Evolutionary conservation across 2,797 vertebrate genomes (phyloP).

Genomic region (Falco peregrinus): DNA sequence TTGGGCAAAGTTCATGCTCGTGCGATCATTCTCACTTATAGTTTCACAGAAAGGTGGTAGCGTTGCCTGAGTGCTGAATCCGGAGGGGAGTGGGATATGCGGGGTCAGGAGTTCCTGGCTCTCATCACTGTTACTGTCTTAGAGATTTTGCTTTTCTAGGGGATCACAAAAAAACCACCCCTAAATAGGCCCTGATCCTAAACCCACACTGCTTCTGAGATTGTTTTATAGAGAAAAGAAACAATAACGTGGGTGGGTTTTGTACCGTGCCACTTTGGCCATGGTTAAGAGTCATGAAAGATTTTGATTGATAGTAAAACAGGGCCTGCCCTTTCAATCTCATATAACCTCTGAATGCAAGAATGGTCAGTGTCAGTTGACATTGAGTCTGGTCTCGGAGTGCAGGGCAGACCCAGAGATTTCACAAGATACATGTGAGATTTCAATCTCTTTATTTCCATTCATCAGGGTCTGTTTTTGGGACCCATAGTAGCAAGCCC

Average conservation of each 20-base stretch:
- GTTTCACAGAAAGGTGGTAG: not conserved
- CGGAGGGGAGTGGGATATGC: not conserved
- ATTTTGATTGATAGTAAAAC: not conserved
- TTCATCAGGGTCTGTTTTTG: not conserved
- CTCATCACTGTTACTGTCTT: not conserved
- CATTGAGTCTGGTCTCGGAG: not conserved
- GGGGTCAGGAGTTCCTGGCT: not conserved
- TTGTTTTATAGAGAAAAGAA: conserved; percentile 8
- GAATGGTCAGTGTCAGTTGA: not conserved
- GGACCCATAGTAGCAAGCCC: not conserved
- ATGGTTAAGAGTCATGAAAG: not conserved
- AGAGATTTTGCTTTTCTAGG: not conserved
- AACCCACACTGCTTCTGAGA: not conserved
- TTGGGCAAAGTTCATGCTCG: conserved; percentile 3
- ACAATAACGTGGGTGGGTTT: not conserved
- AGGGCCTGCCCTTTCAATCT: not conserved
- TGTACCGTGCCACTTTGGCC: not conserved
- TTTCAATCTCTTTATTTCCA: conserved; percentile 36
- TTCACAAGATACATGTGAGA: not conserved
- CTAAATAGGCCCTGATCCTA: not conserved
- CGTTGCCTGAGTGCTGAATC: not conserved
- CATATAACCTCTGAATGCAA: not conserved
- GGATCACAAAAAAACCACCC: not conserved
- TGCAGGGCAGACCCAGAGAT: not conserved
- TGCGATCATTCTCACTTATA: not conserved